Base-by-base conservation (phyloP, 2,888 invertebrate species). In the Oegoconia quadripuncta region DNA sequence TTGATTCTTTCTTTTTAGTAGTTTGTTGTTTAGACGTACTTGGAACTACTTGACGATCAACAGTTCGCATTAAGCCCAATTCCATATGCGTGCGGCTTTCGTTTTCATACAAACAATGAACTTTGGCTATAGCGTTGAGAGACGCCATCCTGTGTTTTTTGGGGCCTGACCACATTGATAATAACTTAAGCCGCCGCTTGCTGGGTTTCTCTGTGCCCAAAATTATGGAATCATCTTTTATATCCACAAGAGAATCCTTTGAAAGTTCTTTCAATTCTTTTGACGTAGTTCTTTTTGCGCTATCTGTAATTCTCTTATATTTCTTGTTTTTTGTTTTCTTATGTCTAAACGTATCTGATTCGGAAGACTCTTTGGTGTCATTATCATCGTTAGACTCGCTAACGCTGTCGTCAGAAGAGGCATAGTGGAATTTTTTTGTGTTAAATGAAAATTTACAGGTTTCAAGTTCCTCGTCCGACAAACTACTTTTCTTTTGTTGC, bases 61-160 rank as follows among this genome's bases (percentile, higher is more conserved):
- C 53, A 14, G 87, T 88, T 66, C 76, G 86, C 80, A 88, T 84
- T 27, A 88, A 63, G 0, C 91, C 91, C 44, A 91, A 57, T 59
- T 91, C 90, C 63, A 93, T 90, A 43, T 92, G 93, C 1, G 92
- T 92, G 34, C 93, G 88, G 34, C 93, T 92, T 79, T 96, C 96
- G 67, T 96, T 96, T 75, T 96, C 96, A 64, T 96, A 96, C 15
- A 97, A 88, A 64, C 96, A 96, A 70, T 96, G 96, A 2, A 97
- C 96, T 86, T 96, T 96, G 16, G 96, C 96, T 53, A 94, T 74
- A 1, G 97, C 97, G 68, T 97, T 97, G 18, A 97, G 76, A 2
- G 96, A 96, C 23, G 97, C 97, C 77, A 96, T 95, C 49, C 97
- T 90, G 66, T 95, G 94, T 29, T 93, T 89, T 74, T 95, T 95